A percentile compares a stretch with the other conserved stretches of the same genome.
Conservation (phyloP, 92 coral and sea anemone species). For the Epizoanthus fatuus region DNA sequence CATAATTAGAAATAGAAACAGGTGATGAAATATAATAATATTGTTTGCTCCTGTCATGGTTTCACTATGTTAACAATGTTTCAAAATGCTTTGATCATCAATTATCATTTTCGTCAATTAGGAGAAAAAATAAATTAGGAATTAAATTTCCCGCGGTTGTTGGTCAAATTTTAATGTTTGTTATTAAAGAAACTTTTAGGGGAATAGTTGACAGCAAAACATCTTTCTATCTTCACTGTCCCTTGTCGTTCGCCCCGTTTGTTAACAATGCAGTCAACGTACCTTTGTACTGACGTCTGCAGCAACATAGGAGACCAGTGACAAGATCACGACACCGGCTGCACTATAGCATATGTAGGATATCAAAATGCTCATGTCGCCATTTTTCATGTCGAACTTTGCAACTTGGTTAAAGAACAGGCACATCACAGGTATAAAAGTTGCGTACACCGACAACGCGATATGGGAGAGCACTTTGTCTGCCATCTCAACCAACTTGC, state of each 20-base stretch:
- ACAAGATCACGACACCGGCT: neutral
- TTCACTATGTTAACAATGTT: too few relatives aligned
- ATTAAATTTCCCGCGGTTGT: too few relatives aligned
- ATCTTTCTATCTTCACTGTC: too few relatives aligned
- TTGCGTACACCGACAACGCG: conserved; percentile 3
- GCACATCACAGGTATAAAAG: neutral
- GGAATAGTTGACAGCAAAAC: too few relatives aligned
- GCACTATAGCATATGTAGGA: neutral
- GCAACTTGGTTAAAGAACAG: conserved; percentile 25
- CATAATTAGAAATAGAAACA: too few relatives aligned
- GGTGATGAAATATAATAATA: too few relatives aligned
- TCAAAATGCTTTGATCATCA: too few relatives aligned
- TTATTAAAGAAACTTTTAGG: too few relatives aligned
- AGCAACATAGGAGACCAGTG: conserved; percentile 21
- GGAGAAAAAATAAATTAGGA: too few relatives aligned
- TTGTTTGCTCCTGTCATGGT: too few relatives aligned
- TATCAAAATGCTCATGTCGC: neutral
- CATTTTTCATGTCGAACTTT: neutral
- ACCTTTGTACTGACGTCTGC: conserved; percentile 37
- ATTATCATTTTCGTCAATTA: too few relatives aligned
- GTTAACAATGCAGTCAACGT: neutral
- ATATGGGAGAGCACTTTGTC: conserved; percentile 11
- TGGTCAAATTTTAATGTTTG: too few relatives aligned
- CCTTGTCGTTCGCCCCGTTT: neutral
- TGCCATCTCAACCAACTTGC: conserved; percentile 7